Base-by-base conservation (phyloP, 2,797 vertebrate genomes). In the Fistularia tabacaria region DNA sequence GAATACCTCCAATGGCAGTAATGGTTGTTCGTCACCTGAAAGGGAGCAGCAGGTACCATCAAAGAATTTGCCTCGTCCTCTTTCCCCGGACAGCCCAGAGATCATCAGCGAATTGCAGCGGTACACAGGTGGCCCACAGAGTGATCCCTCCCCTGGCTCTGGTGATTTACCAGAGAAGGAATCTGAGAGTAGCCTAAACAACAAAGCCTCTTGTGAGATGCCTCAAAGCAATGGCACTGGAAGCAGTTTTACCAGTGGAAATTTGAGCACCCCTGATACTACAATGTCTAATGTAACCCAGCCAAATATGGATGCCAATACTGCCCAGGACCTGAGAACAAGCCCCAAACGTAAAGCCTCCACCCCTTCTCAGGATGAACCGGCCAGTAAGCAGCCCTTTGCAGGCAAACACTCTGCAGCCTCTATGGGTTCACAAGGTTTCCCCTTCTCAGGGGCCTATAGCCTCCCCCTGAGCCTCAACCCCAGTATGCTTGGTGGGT, bases 101-200 rank as follows among this genome's bases (percentile, higher is more conserved):
- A 95, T 96, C 84, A 88, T 95, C 82, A 92, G 87, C 0, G 94
- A 96, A 87, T 76, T 96, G 84, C 94, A 94, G 88, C 90, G 93
- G 80, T 95, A 94, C 6, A 85, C 93, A 0, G 83, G 45, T 3
- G 10, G 46, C 3, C 8, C 58, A 1, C 66, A 47, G 43, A 14
- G 54, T 0, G 36, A 36, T 0, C 13, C 43, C 36, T 6, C 61
- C 0, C 1, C 57, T 9, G 47, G 12, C 3, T 9, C 69, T 0
- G 43, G 6, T 4, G 51, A 6, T n/a, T 51, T 59, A 0, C 48
- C 15, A 7, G 71, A 70, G 52, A 49, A 43, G 44, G 69, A 43
- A 6, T 54, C 60, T 38, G 62, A 77, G 54, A 58, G 43, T 69
- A 14, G 37, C 15, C 1, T 3, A 10, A 64, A 25, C 41, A 40